Evolutionary conservation across 2,888 invertebrate genomes (phyloP).

Genomic region (Peribatodes rhomboidaria): DNA sequence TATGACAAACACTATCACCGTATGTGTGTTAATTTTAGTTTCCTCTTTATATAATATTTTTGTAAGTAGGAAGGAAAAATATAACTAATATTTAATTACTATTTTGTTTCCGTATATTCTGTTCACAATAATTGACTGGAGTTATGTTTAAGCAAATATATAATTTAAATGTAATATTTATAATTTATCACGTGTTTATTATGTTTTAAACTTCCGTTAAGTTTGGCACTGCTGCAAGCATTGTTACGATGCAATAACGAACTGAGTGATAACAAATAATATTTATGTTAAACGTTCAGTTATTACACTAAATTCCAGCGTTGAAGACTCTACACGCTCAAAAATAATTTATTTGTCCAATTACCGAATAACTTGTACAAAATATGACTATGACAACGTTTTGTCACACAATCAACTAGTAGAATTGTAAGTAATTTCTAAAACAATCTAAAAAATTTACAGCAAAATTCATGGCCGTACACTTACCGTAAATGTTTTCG

Average conservation of each 20-base stretch:
- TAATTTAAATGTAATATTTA: neutral
- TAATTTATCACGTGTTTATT: constrained; percentile 10
- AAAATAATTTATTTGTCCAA: neutral
- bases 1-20: no score
- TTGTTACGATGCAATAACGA: constrained; percentile 7
- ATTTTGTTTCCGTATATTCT: no score
- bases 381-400: neutral
- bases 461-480: constrained; percentile 19
- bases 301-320: constrained; percentile 1
- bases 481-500: constrained; percentile 43
- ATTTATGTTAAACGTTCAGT: neutral
- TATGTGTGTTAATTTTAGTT: no score
- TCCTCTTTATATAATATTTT: no score
- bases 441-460: constrained; percentile 5
- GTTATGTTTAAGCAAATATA: no score
- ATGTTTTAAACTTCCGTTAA: neutral
- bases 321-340: neutral
- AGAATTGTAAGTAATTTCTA: neutral
- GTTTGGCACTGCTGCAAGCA: constrained; percentile 16
- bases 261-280: constrained; percentile 13
- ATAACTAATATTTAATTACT: no score
- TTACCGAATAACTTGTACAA: neutral
- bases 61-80: no score
- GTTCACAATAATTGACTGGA: no score
- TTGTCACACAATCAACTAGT: no score